Evolutionary conservation across 2,113 vertebrate genomes (phyloP).

Genomic region (Dasyurus viverrinus): DNA sequence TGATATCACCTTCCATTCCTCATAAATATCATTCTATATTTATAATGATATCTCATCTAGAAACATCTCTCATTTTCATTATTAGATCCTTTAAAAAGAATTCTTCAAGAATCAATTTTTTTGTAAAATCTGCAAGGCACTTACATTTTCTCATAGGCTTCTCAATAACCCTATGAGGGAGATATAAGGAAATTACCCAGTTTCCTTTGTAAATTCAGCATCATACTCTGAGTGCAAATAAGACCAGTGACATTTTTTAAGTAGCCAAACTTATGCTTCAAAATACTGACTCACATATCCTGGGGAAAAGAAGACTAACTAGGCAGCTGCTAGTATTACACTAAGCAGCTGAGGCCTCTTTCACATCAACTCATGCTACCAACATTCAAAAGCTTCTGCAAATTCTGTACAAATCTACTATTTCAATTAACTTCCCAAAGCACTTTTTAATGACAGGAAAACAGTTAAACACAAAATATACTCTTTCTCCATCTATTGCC

Average conservation of each 20-base stretch:
- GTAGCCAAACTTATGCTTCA: neutral
- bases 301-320: neutral
- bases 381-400: neutral
- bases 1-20: neutral
- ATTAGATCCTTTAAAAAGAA: neutral
- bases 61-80: conserved; percentile 16
- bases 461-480: neutral
- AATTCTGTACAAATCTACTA: neutral
- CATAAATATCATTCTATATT: conserved; percentile 56
- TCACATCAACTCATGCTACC: neutral
- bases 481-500: neutral
- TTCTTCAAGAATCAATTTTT: neutral
- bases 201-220: neutral
- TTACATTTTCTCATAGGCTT: neutral
- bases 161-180: neutral
- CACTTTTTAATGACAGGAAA: neutral
- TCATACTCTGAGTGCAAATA: neutral
- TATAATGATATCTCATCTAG: conserved; percentile 57
- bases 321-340: no score
- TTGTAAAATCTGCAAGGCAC: neutral
- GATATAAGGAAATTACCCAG: neutral
- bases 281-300: neutral
- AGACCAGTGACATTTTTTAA: neutral
- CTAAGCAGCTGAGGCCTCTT: neutral
- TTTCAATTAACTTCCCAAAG: neutral